Evolutionary conservation across 1,140 invertebrate genomes (phyloP).

Genomic region (Pogonognathellus flavescens): DNA sequence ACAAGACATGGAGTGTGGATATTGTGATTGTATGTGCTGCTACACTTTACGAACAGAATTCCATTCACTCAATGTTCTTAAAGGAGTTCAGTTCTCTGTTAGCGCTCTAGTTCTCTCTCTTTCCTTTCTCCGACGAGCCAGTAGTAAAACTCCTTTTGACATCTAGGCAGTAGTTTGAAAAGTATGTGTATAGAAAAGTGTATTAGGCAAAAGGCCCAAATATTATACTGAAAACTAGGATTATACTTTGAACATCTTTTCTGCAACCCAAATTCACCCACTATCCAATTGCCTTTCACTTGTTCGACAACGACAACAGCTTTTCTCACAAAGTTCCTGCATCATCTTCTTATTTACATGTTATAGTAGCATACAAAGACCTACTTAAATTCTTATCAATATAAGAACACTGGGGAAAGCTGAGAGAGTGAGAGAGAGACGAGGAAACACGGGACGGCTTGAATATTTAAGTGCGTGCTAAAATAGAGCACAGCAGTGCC

Average conservation of each 20-base stretch:
- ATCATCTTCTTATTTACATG: conserved; percentile 24
- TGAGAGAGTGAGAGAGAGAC: not conserved
- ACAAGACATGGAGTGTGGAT: no score
- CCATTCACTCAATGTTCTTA: conserved; percentile 4
- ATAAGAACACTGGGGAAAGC: no score
- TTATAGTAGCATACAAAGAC: not conserved
- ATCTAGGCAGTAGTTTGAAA: not conserved
- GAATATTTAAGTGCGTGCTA: conserved; percentile 1
- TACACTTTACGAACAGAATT: not conserved
- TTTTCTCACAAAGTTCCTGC: conserved; percentile 29
- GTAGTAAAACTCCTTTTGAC: conserved; percentile 30
- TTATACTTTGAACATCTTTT: not conserved
- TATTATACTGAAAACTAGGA: not conserved
- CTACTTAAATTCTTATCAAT: not conserved
- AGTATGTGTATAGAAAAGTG: not conserved
- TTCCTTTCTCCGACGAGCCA: not conserved
- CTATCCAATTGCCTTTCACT: conserved; percentile 42
- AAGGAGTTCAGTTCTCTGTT: not conserved
- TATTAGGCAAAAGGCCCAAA: not conserved
- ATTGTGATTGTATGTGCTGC: no score
- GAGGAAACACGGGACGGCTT: not conserved
- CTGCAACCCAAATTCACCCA: not conserved
- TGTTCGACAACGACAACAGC: conserved; percentile 22
- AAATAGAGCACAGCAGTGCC: not conserved
- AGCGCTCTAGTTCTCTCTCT: not conserved